Percentiles rank a stretch among this genome's conserved stretches.
phyloP scores from a whole-genome alignment of 2,797 vertebrate genomes.

The Scomberomorus guttatus region DNA sequence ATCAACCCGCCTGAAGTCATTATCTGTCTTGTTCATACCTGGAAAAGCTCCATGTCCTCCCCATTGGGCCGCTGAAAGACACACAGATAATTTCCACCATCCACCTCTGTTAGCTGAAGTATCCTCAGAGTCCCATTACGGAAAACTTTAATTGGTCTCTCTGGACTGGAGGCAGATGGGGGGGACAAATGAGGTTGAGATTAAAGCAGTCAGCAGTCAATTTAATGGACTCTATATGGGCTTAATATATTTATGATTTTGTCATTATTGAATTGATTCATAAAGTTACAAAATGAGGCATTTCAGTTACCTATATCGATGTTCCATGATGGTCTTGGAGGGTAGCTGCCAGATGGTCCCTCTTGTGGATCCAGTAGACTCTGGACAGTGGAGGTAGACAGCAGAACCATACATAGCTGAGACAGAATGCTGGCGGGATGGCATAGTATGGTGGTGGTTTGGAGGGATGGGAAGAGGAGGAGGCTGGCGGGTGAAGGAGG shows the following conservation, averaged over 20 bases:
- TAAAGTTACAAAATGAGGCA: constrained; percentile 10
- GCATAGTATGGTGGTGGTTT: constrained; percentile 42
- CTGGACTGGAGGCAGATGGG: constrained; percentile 75
- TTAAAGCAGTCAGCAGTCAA: constrained; percentile 37
- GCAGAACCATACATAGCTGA: constrained; percentile 86
- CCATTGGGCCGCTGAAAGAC: constrained; percentile 86
- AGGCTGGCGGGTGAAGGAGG: constrained; percentile 53
- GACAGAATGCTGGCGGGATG: constrained; percentile 81
- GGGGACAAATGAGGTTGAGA: constrained; percentile 25
- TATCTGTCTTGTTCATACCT: constrained; percentile 67
- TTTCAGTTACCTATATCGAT: constrained; percentile 81
- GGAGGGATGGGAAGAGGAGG: constrained; percentile 59
- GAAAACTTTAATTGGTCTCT: constrained; percentile 85
- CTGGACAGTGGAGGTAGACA: constrained; percentile 87
- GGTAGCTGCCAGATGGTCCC: constrained; percentile 87
- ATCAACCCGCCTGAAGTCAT: neutral
- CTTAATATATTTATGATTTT: neutral
- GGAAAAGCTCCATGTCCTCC: constrained; percentile 87
- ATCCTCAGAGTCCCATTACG: constrained; percentile 87
- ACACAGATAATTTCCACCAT: constrained; percentile 86
- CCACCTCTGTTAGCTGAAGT: constrained; percentile 84
- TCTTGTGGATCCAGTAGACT: constrained; percentile 77
- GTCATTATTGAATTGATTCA: neutral
- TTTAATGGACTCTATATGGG: constrained; percentile 15
- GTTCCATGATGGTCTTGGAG: constrained; percentile 83